phyloP scores from a whole-genome alignment of 2,888 invertebrate species.

The Fragum fragum region DNA sequence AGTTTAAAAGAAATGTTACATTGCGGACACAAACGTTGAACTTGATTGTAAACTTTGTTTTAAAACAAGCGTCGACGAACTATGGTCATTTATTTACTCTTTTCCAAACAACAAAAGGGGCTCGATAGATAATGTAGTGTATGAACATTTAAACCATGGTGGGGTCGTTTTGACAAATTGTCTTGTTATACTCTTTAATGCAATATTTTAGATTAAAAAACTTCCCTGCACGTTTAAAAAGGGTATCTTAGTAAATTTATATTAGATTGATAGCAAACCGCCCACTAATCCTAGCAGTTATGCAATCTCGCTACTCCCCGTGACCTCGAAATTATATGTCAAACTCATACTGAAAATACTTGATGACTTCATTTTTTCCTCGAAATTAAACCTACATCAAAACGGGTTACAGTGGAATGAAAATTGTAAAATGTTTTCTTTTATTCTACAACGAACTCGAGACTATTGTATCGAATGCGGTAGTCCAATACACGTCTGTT shows the following conservation, averaged over 20 bases:
- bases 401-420: too few relatives aligned
- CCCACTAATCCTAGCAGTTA: conserved; percentile 12
- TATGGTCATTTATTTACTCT: background rate
- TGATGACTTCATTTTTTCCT: background rate
- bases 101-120: conserved; percentile 12
- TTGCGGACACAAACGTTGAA: background rate
- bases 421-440: background rate
- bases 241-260: background rate
- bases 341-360: background rate
- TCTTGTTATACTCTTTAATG: conserved; percentile 1
- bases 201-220: background rate
- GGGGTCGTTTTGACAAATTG: background rate
- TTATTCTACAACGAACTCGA: background rate
- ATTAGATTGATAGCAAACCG: conserved; percentile 15
- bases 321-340: conserved; percentile 19
- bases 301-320: conserved; percentile 10
- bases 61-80: background rate
- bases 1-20: background rate
- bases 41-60: background rate
- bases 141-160: conserved; percentile 22
- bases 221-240: background rate
- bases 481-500: conserved; percentile 5
- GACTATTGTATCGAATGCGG: conserved; percentile 9
- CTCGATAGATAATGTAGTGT: conserved; percentile 1
- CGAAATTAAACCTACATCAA: too few relatives aligned